Conservation (phyloP, 1,140 invertebrate genomes). For the Conus ventricosus region DNA sequence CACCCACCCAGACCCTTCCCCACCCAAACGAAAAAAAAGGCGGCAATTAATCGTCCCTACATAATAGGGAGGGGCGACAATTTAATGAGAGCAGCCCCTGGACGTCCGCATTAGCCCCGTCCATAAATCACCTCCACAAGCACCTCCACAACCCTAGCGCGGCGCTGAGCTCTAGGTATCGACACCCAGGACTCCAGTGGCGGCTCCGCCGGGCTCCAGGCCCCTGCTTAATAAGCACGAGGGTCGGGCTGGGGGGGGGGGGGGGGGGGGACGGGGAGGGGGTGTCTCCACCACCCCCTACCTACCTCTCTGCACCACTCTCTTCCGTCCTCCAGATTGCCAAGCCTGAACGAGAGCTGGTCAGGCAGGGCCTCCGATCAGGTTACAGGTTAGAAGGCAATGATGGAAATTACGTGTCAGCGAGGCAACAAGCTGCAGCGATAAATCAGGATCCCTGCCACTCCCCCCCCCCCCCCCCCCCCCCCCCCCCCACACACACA, state of each 20-base stretch:
- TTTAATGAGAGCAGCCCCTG: not conserved
- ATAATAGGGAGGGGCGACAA: not conserved
- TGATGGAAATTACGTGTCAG: constrained; percentile 3
- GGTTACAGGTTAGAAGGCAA: constrained; percentile 5
- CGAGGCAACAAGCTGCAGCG: not conserved
- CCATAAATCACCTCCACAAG: not conserved
- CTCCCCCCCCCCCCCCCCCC: too few species aligned
- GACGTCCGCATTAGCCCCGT: not conserved
- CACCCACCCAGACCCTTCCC: too few species aligned
- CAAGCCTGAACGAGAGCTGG: not conserved
- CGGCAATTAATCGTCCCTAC: not conserved
- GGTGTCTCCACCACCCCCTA: not conserved
- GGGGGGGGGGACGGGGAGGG: too few species aligned
- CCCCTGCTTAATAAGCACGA: too few species aligned
- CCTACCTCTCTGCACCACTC: not conserved
- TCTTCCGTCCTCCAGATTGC: not conserved
- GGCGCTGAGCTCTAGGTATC: too few species aligned
- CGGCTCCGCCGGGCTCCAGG: too few species aligned
- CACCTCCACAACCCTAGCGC: too few species aligned
- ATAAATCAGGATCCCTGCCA: not conserved
- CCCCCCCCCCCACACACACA: too few species aligned
- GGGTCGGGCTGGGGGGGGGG: too few species aligned
- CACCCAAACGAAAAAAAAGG: not conserved
- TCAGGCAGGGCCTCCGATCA: not conserved
- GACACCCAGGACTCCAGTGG: too few species aligned